Conservation (phyloP, 2,113 vertebrate species). For the Bubalus kerabau region DNA sequence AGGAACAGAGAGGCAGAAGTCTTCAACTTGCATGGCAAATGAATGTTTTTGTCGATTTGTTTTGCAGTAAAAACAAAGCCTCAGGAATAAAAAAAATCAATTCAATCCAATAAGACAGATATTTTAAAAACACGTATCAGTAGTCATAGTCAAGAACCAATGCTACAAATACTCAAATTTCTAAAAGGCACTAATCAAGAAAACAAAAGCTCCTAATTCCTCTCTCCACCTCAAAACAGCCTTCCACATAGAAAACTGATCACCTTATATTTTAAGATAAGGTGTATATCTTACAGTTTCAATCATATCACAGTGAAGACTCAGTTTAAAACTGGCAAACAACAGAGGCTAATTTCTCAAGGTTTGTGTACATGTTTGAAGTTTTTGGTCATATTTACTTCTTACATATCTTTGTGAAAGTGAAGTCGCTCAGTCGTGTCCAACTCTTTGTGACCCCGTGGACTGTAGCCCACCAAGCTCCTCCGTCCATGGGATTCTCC, state of each 20-base stretch:
- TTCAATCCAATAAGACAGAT: not conserved
- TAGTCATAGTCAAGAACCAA: not conserved
- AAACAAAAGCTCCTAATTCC: not conserved
- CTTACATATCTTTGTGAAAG: not conserved
- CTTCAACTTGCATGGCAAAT: constrained; percentile 5
- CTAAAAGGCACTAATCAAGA: not conserved
- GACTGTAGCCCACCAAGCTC: too few species aligned
- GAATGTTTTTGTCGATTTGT: not conserved
- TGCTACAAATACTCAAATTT: not conserved
- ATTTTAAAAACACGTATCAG: not conserved
- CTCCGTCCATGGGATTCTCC: too few species aligned
- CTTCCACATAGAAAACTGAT: not conserved
- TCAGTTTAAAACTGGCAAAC: not conserved
- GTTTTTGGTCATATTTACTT: not conserved
- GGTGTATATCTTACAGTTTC: not conserved
- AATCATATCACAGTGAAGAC: not conserved
- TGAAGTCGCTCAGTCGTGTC: too few species aligned
- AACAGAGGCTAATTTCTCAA: constrained; percentile 25
- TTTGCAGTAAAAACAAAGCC: not conserved
- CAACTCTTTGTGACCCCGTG: too few species aligned
- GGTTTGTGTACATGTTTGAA: not conserved
- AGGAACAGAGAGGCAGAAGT: not conserved
- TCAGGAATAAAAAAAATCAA: not conserved
- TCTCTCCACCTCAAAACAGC: not conserved
- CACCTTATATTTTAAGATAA: constrained; percentile 5